Evolutionary conservation across 2,113 vertebrate species (phyloP).

Genomic region (Cardinalis cardinalis): DNA sequence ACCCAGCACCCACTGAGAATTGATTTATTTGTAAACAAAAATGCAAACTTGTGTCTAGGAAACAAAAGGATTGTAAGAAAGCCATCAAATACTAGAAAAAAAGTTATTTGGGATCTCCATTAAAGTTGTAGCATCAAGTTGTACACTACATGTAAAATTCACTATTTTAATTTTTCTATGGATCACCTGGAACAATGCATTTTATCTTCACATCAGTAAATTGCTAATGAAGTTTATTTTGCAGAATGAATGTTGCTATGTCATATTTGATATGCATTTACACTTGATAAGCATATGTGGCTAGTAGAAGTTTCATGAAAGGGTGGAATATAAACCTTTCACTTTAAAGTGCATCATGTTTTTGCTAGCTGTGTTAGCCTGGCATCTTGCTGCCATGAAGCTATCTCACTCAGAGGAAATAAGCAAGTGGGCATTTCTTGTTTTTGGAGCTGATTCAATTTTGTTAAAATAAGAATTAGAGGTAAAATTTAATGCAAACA

Average conservation of each 20-base stretch:
- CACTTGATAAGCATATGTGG: background rate
- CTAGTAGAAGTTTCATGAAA: background rate
- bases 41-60: background rate
- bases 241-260: background rate
- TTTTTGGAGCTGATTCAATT: background rate
- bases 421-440: background rate
- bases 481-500: background rate
- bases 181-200: background rate
- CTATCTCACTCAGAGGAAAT: background rate
- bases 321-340: background rate
- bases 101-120: background rate
- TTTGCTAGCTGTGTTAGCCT: background rate
- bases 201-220: background rate
- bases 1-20: background rate
- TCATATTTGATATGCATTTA: background rate
- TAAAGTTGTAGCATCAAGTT: background rate
- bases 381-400: background rate
- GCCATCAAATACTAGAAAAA: background rate
- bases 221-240: background rate
- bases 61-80: background rate
- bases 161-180: background rate
- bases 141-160: background rate
- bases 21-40: background rate
- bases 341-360: background rate
- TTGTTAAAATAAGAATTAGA: background rate